phyloP scores from a whole-genome alignment of 30 jellyfish, hydroid and myxozoan genomes.

The Aurelia sp. region DNA sequence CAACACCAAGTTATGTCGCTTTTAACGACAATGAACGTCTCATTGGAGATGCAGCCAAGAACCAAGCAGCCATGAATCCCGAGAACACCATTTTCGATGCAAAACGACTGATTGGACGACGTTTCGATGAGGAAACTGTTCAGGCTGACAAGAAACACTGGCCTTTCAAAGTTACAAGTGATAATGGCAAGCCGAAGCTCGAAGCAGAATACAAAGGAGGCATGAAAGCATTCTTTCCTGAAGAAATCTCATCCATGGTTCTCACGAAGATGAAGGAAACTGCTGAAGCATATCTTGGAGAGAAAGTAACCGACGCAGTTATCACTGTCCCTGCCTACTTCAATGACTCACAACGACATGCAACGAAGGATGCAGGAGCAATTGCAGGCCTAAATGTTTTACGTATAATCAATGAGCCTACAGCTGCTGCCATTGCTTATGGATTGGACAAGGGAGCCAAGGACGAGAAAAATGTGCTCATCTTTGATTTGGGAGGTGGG shows the following conservation, averaged over 20 bases:
- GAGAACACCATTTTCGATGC: slow-evolving; percentile 84
- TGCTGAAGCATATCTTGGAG: slow-evolving; percentile 83
- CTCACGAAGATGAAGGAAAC: slow-evolving; percentile 79
- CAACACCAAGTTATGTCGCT: slow-evolving; percentile 89
- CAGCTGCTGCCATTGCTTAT: slow-evolving; percentile 97
- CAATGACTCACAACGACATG: slow-evolving; percentile 88
- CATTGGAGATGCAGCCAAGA: slow-evolving; percentile 88
- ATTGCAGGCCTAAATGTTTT: slow-evolving; percentile 89
- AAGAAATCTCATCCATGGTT: slow-evolving; percentile 87
- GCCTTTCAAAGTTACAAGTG: slow-evolving; percentile 71
- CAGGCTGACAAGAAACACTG: slow-evolving; percentile 70
- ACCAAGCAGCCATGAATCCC: slow-evolving; percentile 84
- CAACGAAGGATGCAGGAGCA: slow-evolving; percentile 91
- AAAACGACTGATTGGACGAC: slow-evolving; percentile 79
- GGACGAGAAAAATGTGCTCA: slow-evolving; percentile 57
- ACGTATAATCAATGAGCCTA: slow-evolving; percentile 88
- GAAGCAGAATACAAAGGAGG: slow-evolving; percentile 57
- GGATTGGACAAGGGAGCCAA: slow-evolving; percentile 77
- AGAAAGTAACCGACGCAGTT: slow-evolving; percentile 76
- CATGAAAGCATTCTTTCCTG: slow-evolving; percentile 62
- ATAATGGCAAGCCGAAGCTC: slow-evolving; percentile 61
- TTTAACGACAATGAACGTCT: slow-evolving; percentile 76
- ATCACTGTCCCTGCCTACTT: slow-evolving; percentile 92
- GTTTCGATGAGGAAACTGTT: slow-evolving; percentile 59
- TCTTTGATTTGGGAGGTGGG: slow-evolving; percentile 96